Base-by-base conservation (phyloP, 2,113 vertebrate genomes). In the Alethe diademata region DNA sequence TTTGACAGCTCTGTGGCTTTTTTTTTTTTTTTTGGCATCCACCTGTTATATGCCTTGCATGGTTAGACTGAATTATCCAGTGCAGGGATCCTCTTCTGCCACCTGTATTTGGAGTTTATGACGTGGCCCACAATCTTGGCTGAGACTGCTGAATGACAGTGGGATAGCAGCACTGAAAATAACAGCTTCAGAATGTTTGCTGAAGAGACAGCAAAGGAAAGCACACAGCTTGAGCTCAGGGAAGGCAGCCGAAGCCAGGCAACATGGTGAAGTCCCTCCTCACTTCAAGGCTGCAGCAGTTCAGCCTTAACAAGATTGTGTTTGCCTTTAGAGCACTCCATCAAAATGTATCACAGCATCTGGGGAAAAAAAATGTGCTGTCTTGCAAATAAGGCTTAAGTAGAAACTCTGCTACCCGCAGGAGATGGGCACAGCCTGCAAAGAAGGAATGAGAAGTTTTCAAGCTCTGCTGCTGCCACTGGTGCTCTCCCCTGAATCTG, bases 81-180 rank as follows among this genome's bases (percentile, higher is more conserved):
- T 18, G 42, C 45, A 87, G 54, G 35, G 58, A 76, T 85, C 82
- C 57, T 91, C 53, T 67, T 92, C 54, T 78, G 78, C 57, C 61
- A 74, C 42, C 47, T 75, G 19, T 28, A 69, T 53, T 48, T 81
- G 43, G 35, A 92, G 56, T 38, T 70, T 62, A 47, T 16, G 36
- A 65, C 0, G 0, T 28, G 65, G 57, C 10, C 8, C 14, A n/a
- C 29, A 43, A 1, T 35, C 56, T 50, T 38, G 57, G 45, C 42
- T 64, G 48, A 86, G 47, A 47, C 48, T 65, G 25, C 28, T 20
- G 60, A 47, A 33, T 65, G 69, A 53, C 40, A 76, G 51, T 12
- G 23, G 60, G 51, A 80, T 5, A 71, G 25, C 24, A 54, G 75
- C 48, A 88, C 48, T n/a, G 72, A 70, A 67, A 90, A 40, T 25